Evolutionary conservation across 2,888 invertebrate species (phyloP).

Genomic region (Mythimna albipuncta): DNA sequence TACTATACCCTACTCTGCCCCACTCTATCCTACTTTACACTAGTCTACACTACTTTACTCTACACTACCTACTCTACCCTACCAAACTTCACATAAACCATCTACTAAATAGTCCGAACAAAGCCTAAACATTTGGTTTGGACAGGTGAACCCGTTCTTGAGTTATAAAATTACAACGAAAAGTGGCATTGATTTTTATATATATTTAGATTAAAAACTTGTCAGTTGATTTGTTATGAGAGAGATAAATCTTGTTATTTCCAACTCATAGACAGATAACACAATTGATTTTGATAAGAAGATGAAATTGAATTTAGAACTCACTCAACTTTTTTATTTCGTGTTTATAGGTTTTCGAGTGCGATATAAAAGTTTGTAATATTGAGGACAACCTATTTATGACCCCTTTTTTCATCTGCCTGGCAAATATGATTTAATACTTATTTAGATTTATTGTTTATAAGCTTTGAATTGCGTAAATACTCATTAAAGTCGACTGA

Average conservation of each 20-base stretch:
- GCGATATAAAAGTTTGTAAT: constrained; percentile 4
- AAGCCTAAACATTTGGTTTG: too few species aligned
- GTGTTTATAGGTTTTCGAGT: neutral
- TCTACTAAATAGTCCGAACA: too few species aligned
- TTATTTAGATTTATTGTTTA: neutral
- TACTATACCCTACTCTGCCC: too few species aligned
- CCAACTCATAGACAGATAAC: constrained; percentile 12
- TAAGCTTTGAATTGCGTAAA: neutral
- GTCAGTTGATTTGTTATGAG: constrained; percentile 21
- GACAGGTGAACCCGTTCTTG: too few species aligned
- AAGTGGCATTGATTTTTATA: too few species aligned
- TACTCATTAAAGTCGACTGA: neutral
- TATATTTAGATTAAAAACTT: too few species aligned
- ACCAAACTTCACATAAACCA: too few species aligned
- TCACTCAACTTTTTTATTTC: constrained; percentile 45
- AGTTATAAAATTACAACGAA: too few species aligned
- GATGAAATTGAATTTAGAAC: constrained; percentile 54
- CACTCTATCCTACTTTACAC: too few species aligned
- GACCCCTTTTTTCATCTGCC: neutral
- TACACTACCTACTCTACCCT: too few species aligned
- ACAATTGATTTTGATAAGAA: constrained; percentile 38
- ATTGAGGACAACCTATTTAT: neutral
- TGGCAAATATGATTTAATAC: neutral
- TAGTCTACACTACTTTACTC: too few species aligned
- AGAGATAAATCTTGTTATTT: constrained; percentile 25